Evolutionary conservation across 2,888 invertebrate genomes (phyloP), one percentile per base, ranked within the genome.

Genomic region (Litoditis marina): DNA sequence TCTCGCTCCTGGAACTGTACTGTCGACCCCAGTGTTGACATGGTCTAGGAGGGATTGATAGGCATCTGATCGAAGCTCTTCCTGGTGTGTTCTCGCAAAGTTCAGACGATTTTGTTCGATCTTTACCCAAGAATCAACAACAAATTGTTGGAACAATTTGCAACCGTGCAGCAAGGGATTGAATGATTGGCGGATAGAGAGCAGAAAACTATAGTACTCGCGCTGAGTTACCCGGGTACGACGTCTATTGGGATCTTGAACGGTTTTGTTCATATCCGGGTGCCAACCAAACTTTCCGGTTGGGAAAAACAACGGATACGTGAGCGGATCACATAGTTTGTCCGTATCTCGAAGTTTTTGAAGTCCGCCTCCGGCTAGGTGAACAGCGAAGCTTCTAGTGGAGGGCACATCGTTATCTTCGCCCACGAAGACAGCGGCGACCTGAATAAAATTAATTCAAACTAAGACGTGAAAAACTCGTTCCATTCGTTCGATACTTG

Each of bases 251-350:
- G n/a, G n/a, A n/a, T 19, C 25, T 2, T 13, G 8, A 2, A 36
- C n/a, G 44, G 2, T 42, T 51, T 36, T 46, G 19, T 61, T 27
- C 56, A 67, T 19, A 42, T 50, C 54, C 4, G 44, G 32, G n/a
- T 64, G 46, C 74, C 70, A 80, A 52, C 79, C 78, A 44, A 55
- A 60, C 8, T 60, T 56, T 25, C 73, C 77, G 5, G 30, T 8
- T 28, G 79, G 71, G 63, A 83, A 84, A 28, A 83, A 78, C 0
- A 85, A 0, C 1, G 83, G 83, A 70, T 85, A 85, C 68, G 83
- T 74, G 22, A 84, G 72, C 2, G 84, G 80, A 72, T 85, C 84
- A n/a, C n/a, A n/a, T n/a, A n/a, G n/a, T n/a, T n/a, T n/a, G n/a
- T n/a, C n/a, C n/a, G n/a, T n/a, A n/a, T n/a, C n/a, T n/a, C n/a